phyloP scores from a whole-genome alignment of 2,797 vertebrate genomes.

The Chiroxiphia lanceolata region DNA sequence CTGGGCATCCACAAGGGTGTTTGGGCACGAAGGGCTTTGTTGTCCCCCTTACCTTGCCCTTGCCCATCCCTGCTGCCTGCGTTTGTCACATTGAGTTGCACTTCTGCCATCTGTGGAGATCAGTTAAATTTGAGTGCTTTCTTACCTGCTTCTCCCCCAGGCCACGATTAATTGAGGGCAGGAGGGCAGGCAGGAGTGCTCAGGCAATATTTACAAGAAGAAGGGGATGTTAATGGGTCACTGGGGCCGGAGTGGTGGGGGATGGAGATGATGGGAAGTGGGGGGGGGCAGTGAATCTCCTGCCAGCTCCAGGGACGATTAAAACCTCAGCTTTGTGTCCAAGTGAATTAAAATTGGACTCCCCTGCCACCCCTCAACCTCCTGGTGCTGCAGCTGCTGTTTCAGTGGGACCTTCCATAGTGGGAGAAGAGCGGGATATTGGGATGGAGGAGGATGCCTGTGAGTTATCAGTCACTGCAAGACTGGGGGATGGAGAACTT shows the following conservation, averaged over 20 bases:
- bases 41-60: background rate
- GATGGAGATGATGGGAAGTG: background rate
- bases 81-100: background rate
- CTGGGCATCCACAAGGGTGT: background rate
- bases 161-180: slow-evolving; percentile 66
- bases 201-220: slow-evolving; percentile 24
- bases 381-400: background rate
- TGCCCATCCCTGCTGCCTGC: background rate
- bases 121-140: slow-evolving; percentile 5
- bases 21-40: background rate
- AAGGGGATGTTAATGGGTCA: background rate
- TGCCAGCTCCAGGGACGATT: background rate
- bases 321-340: background rate
- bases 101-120: slow-evolving; percentile 7
- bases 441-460: background rate
- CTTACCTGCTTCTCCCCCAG: slow-evolving; percentile 58
- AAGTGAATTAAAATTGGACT: background rate
- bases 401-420: background rate
- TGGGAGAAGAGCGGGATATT: fast-evolving
- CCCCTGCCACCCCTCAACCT: background rate
- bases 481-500: background rate
- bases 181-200: slow-evolving; percentile 53
- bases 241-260: background rate
- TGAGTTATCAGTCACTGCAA: background rate
- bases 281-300: background rate